phyloP scores from a whole-genome alignment of 2,888 invertebrate genomes.

The Diarsia mendica region DNA sequence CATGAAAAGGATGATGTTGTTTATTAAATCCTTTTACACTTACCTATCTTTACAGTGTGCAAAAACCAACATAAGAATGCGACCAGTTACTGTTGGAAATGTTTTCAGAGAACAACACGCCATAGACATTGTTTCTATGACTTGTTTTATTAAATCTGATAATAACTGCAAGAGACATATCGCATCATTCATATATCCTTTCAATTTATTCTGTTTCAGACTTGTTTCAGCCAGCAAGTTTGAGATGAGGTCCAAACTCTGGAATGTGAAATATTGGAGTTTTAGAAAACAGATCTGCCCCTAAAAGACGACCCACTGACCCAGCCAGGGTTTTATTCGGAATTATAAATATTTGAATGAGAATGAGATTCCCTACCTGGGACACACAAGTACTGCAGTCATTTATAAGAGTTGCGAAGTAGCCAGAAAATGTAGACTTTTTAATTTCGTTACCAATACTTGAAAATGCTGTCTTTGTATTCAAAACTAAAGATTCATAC shows the following conservation, averaged over 20 bases:
- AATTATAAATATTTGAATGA: no score
- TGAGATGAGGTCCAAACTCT: slow-evolving; percentile 76
- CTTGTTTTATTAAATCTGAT: slow-evolving; percentile 75
- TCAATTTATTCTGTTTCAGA: slow-evolving; percentile 66
- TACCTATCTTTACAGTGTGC: slow-evolving; percentile 89
- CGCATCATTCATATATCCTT: slow-evolving; percentile 75
- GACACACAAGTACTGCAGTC: slow-evolving; percentile 77
- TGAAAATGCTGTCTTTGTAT: slow-evolving; percentile 72
- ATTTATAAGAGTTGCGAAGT: slow-evolving; percentile 73
- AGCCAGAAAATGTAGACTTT: slow-evolving; percentile 65
- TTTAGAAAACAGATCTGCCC: no score
- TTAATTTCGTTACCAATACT: slow-evolving; percentile 60
- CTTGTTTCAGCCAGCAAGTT: slow-evolving; percentile 68
- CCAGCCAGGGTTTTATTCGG: neutral
- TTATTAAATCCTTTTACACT: slow-evolving; percentile 18
- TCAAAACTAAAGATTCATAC: slow-evolving; percentile 73
- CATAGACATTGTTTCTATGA: slow-evolving; percentile 74
- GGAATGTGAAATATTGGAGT: slow-evolving; percentile 25
- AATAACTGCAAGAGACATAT: slow-evolving; percentile 76
- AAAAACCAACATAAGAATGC: slow-evolving; percentile 83
- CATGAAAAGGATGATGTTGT: neutral
- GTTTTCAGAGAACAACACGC: slow-evolving; percentile 72
- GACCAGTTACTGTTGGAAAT: slow-evolving; percentile 78
- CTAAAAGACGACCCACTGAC: no score
- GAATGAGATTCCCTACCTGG: slow-evolving; percentile 68